Conservation (phyloP, 2,797 vertebrate species). For the Lophius americanus region DNA sequence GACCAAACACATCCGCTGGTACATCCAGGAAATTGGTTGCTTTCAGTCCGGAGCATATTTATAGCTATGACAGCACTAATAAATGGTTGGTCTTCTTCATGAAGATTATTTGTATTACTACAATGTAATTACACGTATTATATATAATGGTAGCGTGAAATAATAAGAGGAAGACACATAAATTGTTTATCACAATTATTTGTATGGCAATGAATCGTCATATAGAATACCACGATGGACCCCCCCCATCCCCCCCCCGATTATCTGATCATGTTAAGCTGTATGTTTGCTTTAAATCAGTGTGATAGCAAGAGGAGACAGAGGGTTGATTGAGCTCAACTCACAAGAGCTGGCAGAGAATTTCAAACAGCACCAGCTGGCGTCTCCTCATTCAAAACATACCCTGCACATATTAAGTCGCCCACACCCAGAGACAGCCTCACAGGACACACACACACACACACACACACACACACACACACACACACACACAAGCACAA, state of each 20-base stretch:
- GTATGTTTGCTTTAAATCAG: constrained; percentile 31
- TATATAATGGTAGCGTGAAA: too few relatives aligned
- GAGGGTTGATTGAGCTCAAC: constrained; percentile 42
- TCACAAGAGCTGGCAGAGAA: constrained; percentile 43
- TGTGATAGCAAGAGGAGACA: constrained; percentile 22
- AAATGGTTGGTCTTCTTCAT: too few relatives aligned
- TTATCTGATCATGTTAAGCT: constrained; percentile 36
- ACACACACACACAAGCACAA: neutral
- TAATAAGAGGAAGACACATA: too few relatives aligned
- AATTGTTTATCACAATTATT: too few relatives aligned
- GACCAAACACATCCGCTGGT: too few relatives aligned
- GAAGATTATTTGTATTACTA: too few relatives aligned
- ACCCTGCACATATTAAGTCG: constrained; percentile 42
- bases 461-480: constrained; percentile 2
- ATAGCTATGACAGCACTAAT: too few relatives aligned
- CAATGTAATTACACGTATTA: too few relatives aligned
- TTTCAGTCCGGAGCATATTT: too few relatives aligned
- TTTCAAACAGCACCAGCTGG: constrained; percentile 67
- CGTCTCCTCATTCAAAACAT: constrained; percentile 59
- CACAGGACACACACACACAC: constrained; percentile 16
- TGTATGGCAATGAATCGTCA: too few relatives aligned
- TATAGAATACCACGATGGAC: neutral
- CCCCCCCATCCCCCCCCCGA: neutral
- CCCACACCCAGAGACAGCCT: constrained; percentile 24
- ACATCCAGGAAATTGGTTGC: too few relatives aligned